Conservation (phyloP, 2,797 vertebrate species). For the Perodicticus potto region DNA sequence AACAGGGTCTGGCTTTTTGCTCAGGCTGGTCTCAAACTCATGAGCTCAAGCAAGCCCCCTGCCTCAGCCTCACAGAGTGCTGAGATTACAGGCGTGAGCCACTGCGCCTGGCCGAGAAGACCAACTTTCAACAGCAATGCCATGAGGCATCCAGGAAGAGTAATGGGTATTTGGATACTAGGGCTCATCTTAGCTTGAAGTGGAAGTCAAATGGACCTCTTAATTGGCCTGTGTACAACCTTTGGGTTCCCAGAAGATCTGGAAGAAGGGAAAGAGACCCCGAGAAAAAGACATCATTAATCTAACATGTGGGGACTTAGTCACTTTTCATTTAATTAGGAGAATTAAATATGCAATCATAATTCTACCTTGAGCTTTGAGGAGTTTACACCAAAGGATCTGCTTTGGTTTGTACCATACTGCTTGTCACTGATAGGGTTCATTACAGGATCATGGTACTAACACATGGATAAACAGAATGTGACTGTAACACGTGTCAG, state of each 20-base stretch:
- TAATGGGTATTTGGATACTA: neutral
- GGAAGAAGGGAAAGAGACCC: neutral
- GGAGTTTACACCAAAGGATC: neutral
- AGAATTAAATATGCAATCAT: conserved; percentile 1
- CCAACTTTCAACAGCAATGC: neutral
- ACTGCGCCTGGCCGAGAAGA: neutral
- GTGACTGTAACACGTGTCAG: neutral
- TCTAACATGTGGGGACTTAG: neutral
- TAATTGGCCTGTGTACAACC: neutral
- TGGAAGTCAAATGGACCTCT: neutral
- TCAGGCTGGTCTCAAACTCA: no score
- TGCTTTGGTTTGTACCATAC: neutral
- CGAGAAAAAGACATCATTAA: neutral
- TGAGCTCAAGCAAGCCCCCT: no score
- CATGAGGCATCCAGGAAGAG: neutral
- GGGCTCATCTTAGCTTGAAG: neutral
- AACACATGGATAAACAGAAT: neutral
- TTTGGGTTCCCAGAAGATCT: neutral
- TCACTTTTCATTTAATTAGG: conserved; percentile 37
- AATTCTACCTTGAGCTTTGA: neutral
- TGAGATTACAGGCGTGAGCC: no score
- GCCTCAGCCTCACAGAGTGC: no score
- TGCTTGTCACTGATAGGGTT: neutral
- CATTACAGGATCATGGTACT: neutral
- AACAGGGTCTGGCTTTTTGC: no score